Conservation (phyloP, 35 echinoderm and acorn worm species). For the Patiria miniata region DNA sequence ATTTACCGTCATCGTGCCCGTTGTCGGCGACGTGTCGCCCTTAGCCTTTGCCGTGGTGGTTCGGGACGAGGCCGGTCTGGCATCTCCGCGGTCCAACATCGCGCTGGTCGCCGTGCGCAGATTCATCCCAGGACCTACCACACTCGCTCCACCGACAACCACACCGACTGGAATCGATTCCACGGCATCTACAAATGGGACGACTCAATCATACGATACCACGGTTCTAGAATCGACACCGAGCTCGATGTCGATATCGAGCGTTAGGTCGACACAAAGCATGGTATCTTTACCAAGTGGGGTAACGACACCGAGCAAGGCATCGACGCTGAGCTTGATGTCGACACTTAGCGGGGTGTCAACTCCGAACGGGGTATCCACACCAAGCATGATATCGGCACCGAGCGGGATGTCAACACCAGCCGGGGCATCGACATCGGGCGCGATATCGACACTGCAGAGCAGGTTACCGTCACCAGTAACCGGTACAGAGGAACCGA, state of each 20-base stretch:
- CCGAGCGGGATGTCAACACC: background rate
- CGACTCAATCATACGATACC: too few relatives aligned
- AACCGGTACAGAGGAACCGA: background rate
- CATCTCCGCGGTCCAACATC: background rate
- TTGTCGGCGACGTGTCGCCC: background rate
- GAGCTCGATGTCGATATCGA: too few relatives aligned
- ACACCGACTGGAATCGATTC: background rate
- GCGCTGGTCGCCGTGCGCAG: background rate
- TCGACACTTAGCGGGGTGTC: too few relatives aligned
- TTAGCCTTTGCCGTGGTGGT: background rate
- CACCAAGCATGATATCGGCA: too few relatives aligned
- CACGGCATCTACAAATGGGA: too few relatives aligned
- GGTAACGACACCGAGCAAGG: too few relatives aligned
- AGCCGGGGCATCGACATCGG: background rate
- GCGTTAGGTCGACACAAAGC: too few relatives aligned
- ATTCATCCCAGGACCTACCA: background rate
- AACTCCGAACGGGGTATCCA: too few relatives aligned
- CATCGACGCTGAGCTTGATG: too few relatives aligned
- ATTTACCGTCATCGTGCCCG: constrained; percentile 9
- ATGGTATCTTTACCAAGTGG: too few relatives aligned
- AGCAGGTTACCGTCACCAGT: background rate
- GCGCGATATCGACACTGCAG: background rate
- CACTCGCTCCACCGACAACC: background rate
- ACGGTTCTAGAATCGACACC: too few relatives aligned
- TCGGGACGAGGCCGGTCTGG: background rate